Evolutionary conservation across 2,113 vertebrate species (phyloP).

Genomic region (Microtus pennsylvanicus): DNA sequence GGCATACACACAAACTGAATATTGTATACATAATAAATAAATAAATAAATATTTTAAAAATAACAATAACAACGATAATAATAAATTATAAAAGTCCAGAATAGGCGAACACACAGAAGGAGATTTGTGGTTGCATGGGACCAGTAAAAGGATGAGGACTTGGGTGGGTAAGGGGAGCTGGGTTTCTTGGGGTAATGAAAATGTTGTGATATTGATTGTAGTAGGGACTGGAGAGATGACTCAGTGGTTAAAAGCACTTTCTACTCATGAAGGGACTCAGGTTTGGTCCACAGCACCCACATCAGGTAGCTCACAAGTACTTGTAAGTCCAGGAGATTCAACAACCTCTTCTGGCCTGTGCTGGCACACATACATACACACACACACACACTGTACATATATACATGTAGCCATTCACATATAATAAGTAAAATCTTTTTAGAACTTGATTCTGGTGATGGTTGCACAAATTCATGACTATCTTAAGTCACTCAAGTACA

Average conservation of each 20-base stretch:
- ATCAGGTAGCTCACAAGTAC: background rate
- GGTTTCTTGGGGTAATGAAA: conserved; percentile 43
- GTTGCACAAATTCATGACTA: background rate
- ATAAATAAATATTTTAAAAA: no score
- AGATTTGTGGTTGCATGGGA: background rate
- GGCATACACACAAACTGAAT: no score
- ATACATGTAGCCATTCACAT: background rate
- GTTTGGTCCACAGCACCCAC: background rate
- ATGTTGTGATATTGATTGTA: conserved; percentile 42
- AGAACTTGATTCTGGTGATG: background rate
- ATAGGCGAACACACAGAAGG: background rate
- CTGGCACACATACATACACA: background rate
- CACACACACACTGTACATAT: background rate
- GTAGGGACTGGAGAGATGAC: background rate
- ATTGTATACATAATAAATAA: no score
- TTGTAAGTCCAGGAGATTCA: background rate
- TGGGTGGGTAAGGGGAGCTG: background rate
- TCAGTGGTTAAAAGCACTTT: background rate
- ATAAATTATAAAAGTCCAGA: background rate
- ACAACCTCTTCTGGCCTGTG: background rate
- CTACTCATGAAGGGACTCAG: background rate
- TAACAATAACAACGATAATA: background rate
- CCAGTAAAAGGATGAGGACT: background rate
- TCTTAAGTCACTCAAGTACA: background rate
- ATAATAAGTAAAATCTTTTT: background rate